Percentiles rank a stretch among this genome's conserved stretches.
phyloP scores from a whole-genome alignment of 2,888 invertebrate species.

The Eilema depressum region DNA sequence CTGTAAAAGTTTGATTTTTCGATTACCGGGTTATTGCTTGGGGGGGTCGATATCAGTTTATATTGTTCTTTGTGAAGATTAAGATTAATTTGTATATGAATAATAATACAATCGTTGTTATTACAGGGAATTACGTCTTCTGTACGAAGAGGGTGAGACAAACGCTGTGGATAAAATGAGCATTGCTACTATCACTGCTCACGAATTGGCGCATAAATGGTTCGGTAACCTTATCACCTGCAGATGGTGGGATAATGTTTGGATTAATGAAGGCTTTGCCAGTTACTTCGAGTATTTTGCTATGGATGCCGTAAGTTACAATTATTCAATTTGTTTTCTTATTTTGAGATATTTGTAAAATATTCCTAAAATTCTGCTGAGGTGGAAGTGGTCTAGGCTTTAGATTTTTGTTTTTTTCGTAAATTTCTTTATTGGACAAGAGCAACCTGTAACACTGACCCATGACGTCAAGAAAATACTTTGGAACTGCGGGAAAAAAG shows the following conservation, averaged over 20 bases:
- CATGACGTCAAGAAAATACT: too few relatives aligned
- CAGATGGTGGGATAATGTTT: conserved; percentile 91
- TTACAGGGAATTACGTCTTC: conserved; percentile 76
- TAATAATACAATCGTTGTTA: background rate
- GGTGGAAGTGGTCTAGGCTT: too few relatives aligned
- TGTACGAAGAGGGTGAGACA: conserved; percentile 77
- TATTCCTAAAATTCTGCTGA: too few relatives aligned
- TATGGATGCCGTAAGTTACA: conserved; percentile 72
- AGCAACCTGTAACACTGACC: too few relatives aligned
- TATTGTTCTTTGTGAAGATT: too few relatives aligned
- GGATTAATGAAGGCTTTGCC: conserved; percentile 93
- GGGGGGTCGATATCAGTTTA: too few relatives aligned
- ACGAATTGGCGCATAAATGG: conserved; percentile 91
- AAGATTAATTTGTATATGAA: background rate
- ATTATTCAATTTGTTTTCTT: background rate
- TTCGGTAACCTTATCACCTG: conserved; percentile 92
- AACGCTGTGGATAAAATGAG: conserved; percentile 73
- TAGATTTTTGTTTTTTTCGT: too few relatives aligned
- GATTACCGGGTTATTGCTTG: too few relatives aligned
- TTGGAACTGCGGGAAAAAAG: too few relatives aligned
- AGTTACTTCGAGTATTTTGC: conserved; percentile 90
- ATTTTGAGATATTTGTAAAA: background rate
- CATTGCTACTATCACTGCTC: conserved; percentile 85
- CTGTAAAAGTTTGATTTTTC: too few relatives aligned
- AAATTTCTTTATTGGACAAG: too few relatives aligned